Evolutionary conservation across 2,113 vertebrate genomes (phyloP).

Genomic region (Daphoenositta chrysoptera): DNA sequence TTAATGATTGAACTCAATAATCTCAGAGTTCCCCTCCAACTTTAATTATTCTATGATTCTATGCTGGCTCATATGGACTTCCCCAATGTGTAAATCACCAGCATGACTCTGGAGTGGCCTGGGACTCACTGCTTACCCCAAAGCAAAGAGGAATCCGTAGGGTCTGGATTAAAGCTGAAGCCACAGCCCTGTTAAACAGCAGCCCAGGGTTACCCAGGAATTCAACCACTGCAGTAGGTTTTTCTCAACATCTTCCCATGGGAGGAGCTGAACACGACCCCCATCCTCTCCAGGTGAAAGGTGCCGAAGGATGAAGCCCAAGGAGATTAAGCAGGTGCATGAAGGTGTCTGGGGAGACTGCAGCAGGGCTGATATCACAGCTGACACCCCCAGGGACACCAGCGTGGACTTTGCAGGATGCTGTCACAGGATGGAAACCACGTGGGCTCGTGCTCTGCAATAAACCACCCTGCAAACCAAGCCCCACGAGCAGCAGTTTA

Average conservation of each 20-base stretch:
- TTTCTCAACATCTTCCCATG: background rate
- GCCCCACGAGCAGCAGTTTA: background rate
- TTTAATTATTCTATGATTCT: background rate
- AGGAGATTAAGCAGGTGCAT: background rate
- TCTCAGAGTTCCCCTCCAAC: background rate
- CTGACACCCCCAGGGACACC: background rate
- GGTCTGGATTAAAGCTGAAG: background rate
- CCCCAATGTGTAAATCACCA: background rate
- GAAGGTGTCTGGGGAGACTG: background rate
- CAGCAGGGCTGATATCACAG: fast-evolving
- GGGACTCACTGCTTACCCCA: background rate
- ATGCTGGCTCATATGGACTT: background rate
- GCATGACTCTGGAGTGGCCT: background rate
- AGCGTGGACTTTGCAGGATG: background rate
- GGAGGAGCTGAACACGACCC: background rate
- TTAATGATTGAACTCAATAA: background rate
- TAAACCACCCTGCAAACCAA: background rate
- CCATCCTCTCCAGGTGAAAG: background rate
- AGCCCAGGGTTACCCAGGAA: background rate
- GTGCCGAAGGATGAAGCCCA: background rate
- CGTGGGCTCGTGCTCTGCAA: background rate
- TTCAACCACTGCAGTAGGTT: background rate
- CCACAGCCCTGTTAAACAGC: background rate
- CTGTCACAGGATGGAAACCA: background rate
- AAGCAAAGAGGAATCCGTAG: background rate